Evolutionary conservation across 2,113 vertebrate species (phyloP), one percentile per base, ranked within the genome.

Genomic region (Gadus chalcogrammus): DNA sequence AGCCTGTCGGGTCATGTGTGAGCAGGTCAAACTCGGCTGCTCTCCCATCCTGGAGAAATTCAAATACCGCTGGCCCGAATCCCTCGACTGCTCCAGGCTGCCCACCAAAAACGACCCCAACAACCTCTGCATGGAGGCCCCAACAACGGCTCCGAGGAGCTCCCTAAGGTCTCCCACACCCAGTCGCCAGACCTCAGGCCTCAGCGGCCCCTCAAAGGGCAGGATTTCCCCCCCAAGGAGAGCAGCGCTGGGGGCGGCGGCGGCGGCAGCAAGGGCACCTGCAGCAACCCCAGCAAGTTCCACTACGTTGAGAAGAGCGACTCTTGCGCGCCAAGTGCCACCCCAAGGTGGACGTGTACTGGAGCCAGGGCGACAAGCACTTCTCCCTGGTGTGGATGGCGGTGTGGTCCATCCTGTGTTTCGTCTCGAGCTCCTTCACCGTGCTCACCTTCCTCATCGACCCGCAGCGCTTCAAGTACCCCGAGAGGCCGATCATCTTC

Each of bases 31-130:
- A 82, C 80, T 93, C 12, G 95, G 95, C 72, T 99, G 97, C 87
- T 96, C 94, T 0, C 97, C 97, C 0, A 94, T 99, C 24, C 92
- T 99, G 95, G 94, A 96, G 69, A 93, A 96, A 84, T 99, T 99
- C 83, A 93, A 94, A 79, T 98, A 99, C 76, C 92, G 89, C 76
- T 99, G 97, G 97, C 97, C 97, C 0, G 94, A 99, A 64, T 98
- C 96, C 0, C 73, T 99, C 81, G 94, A 98, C 87, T 99, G 97
- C 88, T 92, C 93, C 82, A 92, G 92, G 1, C 92, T 99, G 61
- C 97, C 97, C 7, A 98, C 93, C 86, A 97, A 98, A 86, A 98
- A 99, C 1, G 96, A 99, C 88, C 97, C 97, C 27, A 96, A 98
- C 82, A 94, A 93, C 85, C 91, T 99, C 66, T 99, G 97, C 91